These are phyloP conservation scores for Drosophila meridiana DNA, from an alignment of 2,888 invertebrate genomes.

Conservation along the genomic window DNA sequence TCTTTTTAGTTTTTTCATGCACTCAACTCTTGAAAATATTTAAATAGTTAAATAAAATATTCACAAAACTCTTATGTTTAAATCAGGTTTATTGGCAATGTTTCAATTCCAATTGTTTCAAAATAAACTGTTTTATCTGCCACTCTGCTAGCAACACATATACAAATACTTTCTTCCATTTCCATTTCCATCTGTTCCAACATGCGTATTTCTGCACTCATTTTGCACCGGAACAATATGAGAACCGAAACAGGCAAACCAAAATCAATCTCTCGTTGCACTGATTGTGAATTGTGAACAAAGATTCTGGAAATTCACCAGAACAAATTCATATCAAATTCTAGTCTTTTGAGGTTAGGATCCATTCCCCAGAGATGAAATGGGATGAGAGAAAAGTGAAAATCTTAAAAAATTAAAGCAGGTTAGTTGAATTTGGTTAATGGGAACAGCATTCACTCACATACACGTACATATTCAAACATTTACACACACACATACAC, in stretches of 20 bases:
- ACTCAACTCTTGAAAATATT: neutral
- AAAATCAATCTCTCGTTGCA: neutral
- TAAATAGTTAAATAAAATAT: neutral
- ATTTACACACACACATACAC: slow-evolving; percentile 16
- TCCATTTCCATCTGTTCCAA: neutral
- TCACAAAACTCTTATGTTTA: neutral
- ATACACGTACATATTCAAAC: slow-evolving; percentile 3
- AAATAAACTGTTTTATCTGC: neutral
- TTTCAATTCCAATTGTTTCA: neutral
- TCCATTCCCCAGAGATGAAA: slow-evolving; percentile 9
- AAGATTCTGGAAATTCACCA: slow-evolving; percentile 3
- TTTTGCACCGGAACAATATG: neutral
- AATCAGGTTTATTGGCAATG: neutral
- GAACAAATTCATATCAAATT: neutral
- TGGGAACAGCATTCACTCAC: slow-evolving; percentile 18
- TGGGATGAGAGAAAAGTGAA: slow-evolving; percentile 14
- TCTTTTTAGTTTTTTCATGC: too few species aligned
- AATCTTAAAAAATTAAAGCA: slow-evolving; percentile 29
- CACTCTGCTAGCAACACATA: too few species aligned
- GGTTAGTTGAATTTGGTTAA: slow-evolving; percentile 48
- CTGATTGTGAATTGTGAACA: neutral
- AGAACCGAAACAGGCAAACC: slow-evolving; percentile 7
- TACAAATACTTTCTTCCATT: too few species aligned
- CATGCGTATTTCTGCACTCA: neutral
- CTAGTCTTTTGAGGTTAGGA: slow-evolving; percentile 16